Base-by-base conservation (phyloP, 2,888 invertebrate species). In the Acleris holmiana region DNA sequence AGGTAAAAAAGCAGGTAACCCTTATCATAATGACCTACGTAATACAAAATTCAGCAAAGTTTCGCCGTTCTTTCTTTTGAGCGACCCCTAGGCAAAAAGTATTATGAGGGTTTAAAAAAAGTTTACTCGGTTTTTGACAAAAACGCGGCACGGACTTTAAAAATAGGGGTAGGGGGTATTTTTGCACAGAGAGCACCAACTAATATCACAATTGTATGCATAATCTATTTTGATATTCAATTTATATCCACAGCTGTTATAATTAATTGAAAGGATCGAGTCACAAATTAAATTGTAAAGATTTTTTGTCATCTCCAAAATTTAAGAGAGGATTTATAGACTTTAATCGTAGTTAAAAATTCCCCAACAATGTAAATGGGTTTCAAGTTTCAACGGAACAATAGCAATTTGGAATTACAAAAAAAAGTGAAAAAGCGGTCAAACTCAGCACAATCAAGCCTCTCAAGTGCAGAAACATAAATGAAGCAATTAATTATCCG, bases 401-500 rank as follows among this genome's bases (percentile, higher is more conserved):
- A 89, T 86, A 80, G 89, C 82, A 82, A 86, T 89, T 88, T 84
- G 80, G 85, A 87, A 85, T 77, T 85, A 78, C 76, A 78, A 82
- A 83, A 35, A 80, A 83, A 82, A 82, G 76, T 80, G 78, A 81
- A 76, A 79, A 79, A 74, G 73, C 77, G 67, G 69, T 67, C 66
- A 64, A 68, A 84, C 87, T 84, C 85, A 80, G 84, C 89, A 89
- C 88, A 90, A 90, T 91, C 91, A 86, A 79, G 85, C 79, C 86
- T 83, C 83, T 91, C 89, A 89, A 89, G 86, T 89, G 90, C 91
- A 90, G 90, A 88, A 91, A 89, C 89, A 90, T 89, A 91, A 92
- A 92, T 91, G 90, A 89, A 89, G 89, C 88, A 90, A 91, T 92
- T 91, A 91, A 91, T 92, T 92, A 91, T 90, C 88, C 89, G 82